Base-by-base conservation (phyloP, 1,140 invertebrate species). In the Zaprionus gabonicus region DNA sequence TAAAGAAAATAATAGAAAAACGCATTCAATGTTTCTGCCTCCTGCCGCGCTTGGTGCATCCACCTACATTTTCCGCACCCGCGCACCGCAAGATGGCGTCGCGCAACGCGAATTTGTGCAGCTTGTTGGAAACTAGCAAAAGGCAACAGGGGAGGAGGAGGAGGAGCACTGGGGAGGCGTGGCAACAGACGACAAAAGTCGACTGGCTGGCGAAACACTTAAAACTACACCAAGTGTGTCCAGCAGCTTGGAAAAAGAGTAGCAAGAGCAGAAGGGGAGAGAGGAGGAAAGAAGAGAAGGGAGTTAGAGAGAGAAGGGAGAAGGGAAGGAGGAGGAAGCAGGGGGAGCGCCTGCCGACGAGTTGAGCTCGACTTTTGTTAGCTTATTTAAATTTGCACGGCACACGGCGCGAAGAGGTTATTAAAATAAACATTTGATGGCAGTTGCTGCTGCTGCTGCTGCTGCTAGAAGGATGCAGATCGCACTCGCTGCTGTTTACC, bases 141-240 rank as follows among this genome's bases (percentile, higher is more conserved):
- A 69, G 31, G n/a, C 6, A 25, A 20, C 13, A 46, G 46, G 17
- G 3, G 44, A 9, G 1, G 1, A n/a, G 17, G 34, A 34, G 15
- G 1, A 2, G 5, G 53, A n/a, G 1, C 0, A 23, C 1, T n/a
- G 20, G 20, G 20, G 23, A 1, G 27, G 60, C 17, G 65, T 66
- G 75, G 55, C 55, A 46, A 17, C 41, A 17, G 72, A 73, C 81
- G 83, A 88, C 84, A 88, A 84, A 81, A 84, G 85, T 90, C 81
- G 83, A 81, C 71, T 41, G 74, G 76, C 83, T 80, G 69, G 60
- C 63, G 79, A 82, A 87, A 80, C 84, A 87, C 84, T 88, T 82
- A 63, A 79, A 73, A 88, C 66, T 44, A 64, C 84, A 72, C 25
- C 79, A 87, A 87, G 83, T 82, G 83, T 82, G 83, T 82, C 78